Evolutionary conservation across 1,140 invertebrate species (phyloP).

Genomic region (Drosophila bifasciata): DNA sequence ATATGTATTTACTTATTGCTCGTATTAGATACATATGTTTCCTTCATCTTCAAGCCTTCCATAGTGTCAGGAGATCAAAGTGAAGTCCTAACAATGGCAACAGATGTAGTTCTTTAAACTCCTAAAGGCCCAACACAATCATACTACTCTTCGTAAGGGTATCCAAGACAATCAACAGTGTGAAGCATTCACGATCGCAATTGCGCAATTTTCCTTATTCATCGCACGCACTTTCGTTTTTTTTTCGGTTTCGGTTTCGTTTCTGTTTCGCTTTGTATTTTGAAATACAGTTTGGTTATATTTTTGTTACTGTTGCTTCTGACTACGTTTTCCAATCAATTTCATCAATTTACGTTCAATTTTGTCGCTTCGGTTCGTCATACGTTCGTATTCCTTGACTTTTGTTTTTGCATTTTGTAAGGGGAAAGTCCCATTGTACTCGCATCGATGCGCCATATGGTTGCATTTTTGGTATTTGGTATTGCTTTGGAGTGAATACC

Average conservation of each 20-base stretch:
- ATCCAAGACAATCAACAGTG: constrained; percentile 37
- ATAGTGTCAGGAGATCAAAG: too few species aligned
- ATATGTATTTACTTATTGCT: too few species aligned
- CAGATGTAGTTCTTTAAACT: not conserved
- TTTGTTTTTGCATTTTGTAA: constrained; percentile 23
- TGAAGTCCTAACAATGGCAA: too few species aligned
- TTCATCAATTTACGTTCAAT: constrained; percentile 66
- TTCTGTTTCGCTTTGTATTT: constrained; percentile 50
- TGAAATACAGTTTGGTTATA: constrained; percentile 64
- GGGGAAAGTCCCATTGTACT: constrained; percentile 49
- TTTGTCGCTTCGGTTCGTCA: constrained; percentile 40
- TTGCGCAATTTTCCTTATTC: constrained; percentile 76
- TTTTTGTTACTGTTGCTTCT: constrained; percentile 41
- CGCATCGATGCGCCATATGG: constrained; percentile 32
- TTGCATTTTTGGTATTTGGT: constrained; percentile 25
- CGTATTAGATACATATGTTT: too few species aligned
- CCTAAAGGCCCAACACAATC: not conserved
- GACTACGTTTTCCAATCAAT: constrained; percentile 72
- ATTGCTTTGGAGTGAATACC: constrained; percentile 25
- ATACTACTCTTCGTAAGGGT: constrained; percentile 25
- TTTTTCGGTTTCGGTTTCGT: constrained; percentile 26
- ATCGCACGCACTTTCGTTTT: constrained; percentile 76
- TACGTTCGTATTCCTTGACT: constrained; percentile 22
- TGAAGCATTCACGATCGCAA: constrained; percentile 65
- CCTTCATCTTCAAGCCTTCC: too few species aligned